A percentile compares a stretch with the other conserved stretches of the same genome.
Conservation (phyloP, 2,888 invertebrate genomes). For the Cephus sareptanus region DNA sequence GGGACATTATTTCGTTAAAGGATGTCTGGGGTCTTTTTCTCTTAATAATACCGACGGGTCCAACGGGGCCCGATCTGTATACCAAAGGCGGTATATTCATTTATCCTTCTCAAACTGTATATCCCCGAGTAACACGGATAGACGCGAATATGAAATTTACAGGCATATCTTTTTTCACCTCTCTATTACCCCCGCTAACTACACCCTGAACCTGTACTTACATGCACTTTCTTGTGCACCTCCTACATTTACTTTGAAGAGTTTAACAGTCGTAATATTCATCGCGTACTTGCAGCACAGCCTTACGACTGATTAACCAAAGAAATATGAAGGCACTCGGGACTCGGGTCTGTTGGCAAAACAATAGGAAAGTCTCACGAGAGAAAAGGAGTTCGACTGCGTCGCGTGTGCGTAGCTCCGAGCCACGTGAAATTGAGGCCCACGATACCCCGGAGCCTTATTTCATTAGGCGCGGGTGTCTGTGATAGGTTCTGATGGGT, state of each 20-base stretch:
- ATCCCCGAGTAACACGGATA: not conserved
- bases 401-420: not conserved
- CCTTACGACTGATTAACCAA: not conserved
- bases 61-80: not conserved
- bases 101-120: not conserved
- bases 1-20: conserved; percentile 23
- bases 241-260: not conserved
- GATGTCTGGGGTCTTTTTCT: not conserved
- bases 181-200: not conserved
- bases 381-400: not conserved
- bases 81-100: not conserved
- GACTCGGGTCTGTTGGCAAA: not conserved
- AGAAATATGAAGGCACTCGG: not conserved
- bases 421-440: not conserved
- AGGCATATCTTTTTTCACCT: not conserved
- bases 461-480: not conserved
- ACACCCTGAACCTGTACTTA: not conserved
- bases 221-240: not conserved
- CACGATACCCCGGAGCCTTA: not conserved
- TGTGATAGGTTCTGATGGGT: not conserved
- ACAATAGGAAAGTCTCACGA: not conserved
- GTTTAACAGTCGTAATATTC: not conserved
- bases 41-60: not conserved
- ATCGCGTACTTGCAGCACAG: not conserved
- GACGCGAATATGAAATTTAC: not conserved